These are phyloP conservation scores for Pholis gunnellus DNA, from an alignment of 2,113 vertebrate genomes.

Conservation along the genomic window DNA sequence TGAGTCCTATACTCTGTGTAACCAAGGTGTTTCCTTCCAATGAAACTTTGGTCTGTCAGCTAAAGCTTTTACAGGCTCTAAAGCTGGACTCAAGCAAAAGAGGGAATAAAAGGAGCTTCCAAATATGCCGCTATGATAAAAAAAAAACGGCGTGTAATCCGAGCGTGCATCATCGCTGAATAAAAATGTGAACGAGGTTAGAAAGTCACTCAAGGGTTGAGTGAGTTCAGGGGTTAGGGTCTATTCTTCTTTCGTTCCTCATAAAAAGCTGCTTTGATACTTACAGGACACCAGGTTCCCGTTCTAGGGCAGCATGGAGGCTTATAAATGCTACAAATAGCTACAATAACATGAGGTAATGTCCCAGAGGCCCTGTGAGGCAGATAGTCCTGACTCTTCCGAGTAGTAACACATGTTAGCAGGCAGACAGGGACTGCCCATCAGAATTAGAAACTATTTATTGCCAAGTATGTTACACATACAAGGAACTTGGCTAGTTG, in stretches of 20 bases:
- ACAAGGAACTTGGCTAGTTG: neutral
- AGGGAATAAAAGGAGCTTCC: constrained; percentile 32
- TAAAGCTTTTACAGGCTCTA: constrained; percentile 32
- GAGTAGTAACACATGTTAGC: constrained; percentile 59
- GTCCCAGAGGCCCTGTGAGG: constrained; percentile 54
- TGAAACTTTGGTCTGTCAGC: constrained; percentile 28
- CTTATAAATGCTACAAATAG: constrained; percentile 73
- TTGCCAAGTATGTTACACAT: neutral
- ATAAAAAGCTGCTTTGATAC: constrained; percentile 64
- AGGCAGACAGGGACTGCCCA: constrained; percentile 52
- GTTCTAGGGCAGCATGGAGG: constrained; percentile 40
- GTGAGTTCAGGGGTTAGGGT: neutral
- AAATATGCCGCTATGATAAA: constrained; percentile 20
- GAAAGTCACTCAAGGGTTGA: constrained; percentile 56
- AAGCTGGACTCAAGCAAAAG: constrained; percentile 6
- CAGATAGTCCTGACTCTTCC: constrained; percentile 48
- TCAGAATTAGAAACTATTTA: neutral
- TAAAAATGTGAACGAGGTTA: constrained; percentile 26
- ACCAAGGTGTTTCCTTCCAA: constrained; percentile 58
- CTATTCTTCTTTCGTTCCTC: constrained; percentile 42
- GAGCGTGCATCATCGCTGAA: constrained; percentile 23
- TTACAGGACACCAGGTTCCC: constrained; percentile 49
- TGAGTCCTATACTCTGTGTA: constrained; percentile 7
- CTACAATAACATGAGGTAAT: constrained; percentile 67
- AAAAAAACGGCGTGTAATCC: constrained; percentile 49